Conservation (phyloP, 2,888 invertebrate species). For the Yponomeuta plumbellus region DNA sequence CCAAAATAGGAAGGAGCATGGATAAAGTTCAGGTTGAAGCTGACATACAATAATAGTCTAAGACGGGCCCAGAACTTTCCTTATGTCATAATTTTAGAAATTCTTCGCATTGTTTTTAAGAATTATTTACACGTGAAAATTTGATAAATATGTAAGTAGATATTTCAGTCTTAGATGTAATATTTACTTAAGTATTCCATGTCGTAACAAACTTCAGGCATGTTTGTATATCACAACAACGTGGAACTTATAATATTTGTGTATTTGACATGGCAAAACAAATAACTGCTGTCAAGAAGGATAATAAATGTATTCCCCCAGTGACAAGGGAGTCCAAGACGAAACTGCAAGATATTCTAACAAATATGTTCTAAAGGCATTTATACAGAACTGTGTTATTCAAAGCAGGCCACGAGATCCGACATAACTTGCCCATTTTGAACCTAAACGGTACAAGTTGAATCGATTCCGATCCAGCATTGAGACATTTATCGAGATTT, state of each 20-base stretch:
- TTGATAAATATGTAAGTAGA: too few relatives aligned
- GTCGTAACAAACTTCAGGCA: too few relatives aligned
- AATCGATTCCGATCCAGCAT: constrained; percentile 23
- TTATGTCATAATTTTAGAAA: not conserved
- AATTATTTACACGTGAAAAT: too few relatives aligned
- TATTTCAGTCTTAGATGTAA: too few relatives aligned
- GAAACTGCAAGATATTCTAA: constrained; percentile 1
- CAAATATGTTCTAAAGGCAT: not conserved
- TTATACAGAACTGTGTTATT: constrained; percentile 48
- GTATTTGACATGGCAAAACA: not conserved
- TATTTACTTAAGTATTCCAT: too few relatives aligned
- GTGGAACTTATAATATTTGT: not conserved
- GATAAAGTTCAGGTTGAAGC: not conserved
- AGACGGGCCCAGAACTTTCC: not conserved
- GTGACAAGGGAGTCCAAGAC: not conserved
- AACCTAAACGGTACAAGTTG: constrained; percentile 15
- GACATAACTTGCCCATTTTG: constrained; percentile 11
- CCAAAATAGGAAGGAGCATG: constrained; percentile 1
- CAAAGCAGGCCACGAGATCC: constrained; percentile 26
- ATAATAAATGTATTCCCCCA: not conserved
- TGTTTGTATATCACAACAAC: not conserved
- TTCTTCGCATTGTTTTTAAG: too few relatives aligned
- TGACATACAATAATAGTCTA: not conserved
- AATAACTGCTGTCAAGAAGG: not conserved
- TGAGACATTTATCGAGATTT: constrained; percentile 41